These are phyloP conservation scores for Caenorhabditis imperialis DNA, from an alignment of 2,888 invertebrate genomes.

Conservation along the genomic window DNA sequence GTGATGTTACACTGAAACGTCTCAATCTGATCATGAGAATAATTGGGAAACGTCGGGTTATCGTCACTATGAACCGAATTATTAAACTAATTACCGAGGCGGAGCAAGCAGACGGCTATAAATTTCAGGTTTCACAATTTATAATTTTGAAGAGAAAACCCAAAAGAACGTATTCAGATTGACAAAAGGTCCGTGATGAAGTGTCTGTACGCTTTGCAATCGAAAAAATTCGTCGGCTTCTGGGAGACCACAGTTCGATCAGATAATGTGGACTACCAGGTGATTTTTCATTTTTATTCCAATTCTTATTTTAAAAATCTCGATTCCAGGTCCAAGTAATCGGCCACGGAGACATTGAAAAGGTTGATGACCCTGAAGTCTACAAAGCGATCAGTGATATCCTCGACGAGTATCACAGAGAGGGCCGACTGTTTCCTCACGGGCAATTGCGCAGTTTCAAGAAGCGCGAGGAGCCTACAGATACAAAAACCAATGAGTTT, in stretches of 20 bases:
- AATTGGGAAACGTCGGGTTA: slow-evolving; percentile 52
- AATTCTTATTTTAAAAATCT: not conserved
- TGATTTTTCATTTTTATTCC: slow-evolving; percentile 8
- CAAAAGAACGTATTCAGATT: slow-evolving; percentile 59
- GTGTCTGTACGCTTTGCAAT: slow-evolving; percentile 67
- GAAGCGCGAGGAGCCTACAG: slow-evolving; percentile 10
- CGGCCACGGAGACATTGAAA: slow-evolving; percentile 55
- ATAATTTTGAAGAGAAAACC: slow-evolving; percentile 1
- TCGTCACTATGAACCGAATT: slow-evolving; percentile 67
- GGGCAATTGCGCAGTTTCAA: slow-evolving; percentile 58
- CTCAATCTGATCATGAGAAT: slow-evolving; percentile 57
- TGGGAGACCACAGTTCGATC: slow-evolving; percentile 49
- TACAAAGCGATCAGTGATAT: slow-evolving; percentile 60
- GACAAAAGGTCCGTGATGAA: slow-evolving; percentile 75
- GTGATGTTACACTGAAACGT: slow-evolving; percentile 70
- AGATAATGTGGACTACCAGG: slow-evolving; percentile 57
- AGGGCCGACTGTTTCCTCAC: slow-evolving; percentile 73
- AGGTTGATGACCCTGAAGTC: slow-evolving; percentile 57
- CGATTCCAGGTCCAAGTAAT: slow-evolving; percentile 59
- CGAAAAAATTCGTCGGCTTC: slow-evolving; percentile 52
- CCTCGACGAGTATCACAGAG: slow-evolving; percentile 65
- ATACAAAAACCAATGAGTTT: slow-evolving; percentile 8
- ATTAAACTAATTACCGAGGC: slow-evolving; percentile 59
- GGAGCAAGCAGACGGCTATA: slow-evolving; percentile 69
- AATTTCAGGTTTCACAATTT: slow-evolving; percentile 58